Percentiles rank a stretch among this genome's conserved stretches.
Conservation (phyloP, 2,888 invertebrate genomes). For the Cylindroiulus punctatus region DNA sequence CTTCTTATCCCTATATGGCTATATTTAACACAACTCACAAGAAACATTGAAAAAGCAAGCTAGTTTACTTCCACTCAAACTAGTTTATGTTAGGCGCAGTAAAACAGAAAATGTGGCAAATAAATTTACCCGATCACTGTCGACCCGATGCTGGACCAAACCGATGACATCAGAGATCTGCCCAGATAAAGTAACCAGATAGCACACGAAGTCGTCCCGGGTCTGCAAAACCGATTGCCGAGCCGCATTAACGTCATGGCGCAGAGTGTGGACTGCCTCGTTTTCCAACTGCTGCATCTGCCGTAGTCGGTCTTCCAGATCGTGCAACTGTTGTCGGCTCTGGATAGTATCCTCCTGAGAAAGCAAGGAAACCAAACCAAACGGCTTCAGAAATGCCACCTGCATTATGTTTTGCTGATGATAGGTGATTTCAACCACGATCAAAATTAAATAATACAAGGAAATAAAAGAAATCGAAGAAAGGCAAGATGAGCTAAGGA, state of each 20-base stretch:
- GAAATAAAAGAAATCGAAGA: background rate
- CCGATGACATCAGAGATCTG: conserved; percentile 56
- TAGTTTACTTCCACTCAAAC: too few species aligned
- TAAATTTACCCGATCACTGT: conserved; percentile 26
- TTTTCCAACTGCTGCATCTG: background rate
- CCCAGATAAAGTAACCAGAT: conserved; percentile 57
- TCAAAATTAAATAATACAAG: background rate
- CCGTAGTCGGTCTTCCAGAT: conserved; percentile 13
- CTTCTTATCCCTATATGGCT: background rate
- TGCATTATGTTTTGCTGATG: background rate
- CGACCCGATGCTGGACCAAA: conserved; percentile 53
- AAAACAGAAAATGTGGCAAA: background rate
- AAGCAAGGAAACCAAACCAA: background rate
- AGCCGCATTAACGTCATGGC: conserved; percentile 5
- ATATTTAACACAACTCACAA: background rate
- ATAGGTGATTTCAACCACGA: background rate
- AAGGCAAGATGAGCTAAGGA: background rate
- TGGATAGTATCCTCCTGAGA: conserved; percentile 47
- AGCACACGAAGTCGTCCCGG: conserved; percentile 58
- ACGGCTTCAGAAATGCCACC: background rate
- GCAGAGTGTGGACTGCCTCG: conserved; percentile 11
- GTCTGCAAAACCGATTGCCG: conserved; percentile 52
- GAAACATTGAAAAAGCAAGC: background rate
- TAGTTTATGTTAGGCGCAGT: background rate
- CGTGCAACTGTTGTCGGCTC: conserved; percentile 17